Conservation (phyloP, 2,888 invertebrate genomes). For the Polymixis flavicincta region DNA sequence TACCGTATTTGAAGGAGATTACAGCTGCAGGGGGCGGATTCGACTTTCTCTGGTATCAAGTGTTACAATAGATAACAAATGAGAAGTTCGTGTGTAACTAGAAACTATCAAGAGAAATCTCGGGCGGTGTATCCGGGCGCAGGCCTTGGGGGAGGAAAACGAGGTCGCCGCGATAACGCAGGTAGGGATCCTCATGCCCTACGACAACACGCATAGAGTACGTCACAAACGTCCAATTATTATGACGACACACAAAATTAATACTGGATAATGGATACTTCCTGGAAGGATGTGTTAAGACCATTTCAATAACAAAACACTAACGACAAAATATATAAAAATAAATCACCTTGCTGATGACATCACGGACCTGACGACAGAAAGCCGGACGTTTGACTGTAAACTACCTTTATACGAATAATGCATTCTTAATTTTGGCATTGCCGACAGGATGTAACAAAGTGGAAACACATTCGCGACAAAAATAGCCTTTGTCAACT, state of each 20-base stretch:
- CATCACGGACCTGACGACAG: constrained; percentile 71
- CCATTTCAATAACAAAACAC: constrained; percentile 54
- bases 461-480: constrained; percentile 82
- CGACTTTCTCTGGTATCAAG: constrained; percentile 76
- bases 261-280: constrained; percentile 47
- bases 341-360: constrained; percentile 65
- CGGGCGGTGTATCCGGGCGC: constrained; percentile 80
- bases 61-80: constrained; percentile 72
- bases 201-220: constrained; percentile 58
- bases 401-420: constrained; percentile 83
- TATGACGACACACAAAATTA: constrained; percentile 45
- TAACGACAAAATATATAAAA: constrained; percentile 55
- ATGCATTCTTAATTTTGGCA: constrained; percentile 79
- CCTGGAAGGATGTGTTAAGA: constrained; percentile 54
- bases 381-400: constrained; percentile 88
- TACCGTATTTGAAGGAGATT: constrained; percentile 62
- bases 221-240: constrained; percentile 44
- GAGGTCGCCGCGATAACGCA: constrained; percentile 78
- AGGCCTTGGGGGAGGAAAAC: constrained; percentile 83
- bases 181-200: constrained; percentile 73
- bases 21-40: constrained; percentile 66
- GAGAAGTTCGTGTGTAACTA: constrained; percentile 79
- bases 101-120: constrained; percentile 86
- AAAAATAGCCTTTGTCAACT: constrained; percentile 77
- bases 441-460: constrained; percentile 79